Base-by-base conservation (phyloP, 2,113 vertebrate genomes). In the Lagopus muta region DNA sequence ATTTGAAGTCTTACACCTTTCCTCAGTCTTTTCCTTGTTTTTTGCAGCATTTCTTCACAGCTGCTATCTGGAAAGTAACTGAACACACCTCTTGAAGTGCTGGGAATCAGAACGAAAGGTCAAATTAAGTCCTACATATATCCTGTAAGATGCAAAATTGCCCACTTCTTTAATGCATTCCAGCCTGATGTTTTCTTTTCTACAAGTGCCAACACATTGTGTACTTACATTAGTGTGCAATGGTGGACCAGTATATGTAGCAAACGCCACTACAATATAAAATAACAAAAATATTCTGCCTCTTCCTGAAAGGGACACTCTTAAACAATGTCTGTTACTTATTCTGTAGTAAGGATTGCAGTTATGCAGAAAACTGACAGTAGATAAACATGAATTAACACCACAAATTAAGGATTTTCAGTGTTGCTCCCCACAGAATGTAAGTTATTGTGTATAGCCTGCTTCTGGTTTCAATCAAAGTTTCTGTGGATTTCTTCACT, bases 71-170 rank as follows among this genome's bases (percentile, higher is more conserved):
- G 11, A 6, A 18, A 50, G 32, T 52, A 60, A 64, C n/a, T 14
- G 15, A 7, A 11, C 15, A 30, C 15, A 15, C 40, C 6, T 21
- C 6, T 71, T 9, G 2, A 54, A 70, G 8, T 3, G 1, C 47
- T 6, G 9, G 16, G 2, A 71, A 16, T 30, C 1, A 0, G 15
- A 76, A 81, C 1, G 13, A 19, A 9, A 36, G 13, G 11, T 47
- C 11, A 73, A 70, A 50, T 14, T 11, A 47, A 5, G 21, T 57
- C 45, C 47, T 52, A 16, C 0, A 36, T 2, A 24, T 48, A 4
- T 27, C 19, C 60, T 8, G 15, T 21, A 83, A 83, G 80, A 84
- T 7, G 14, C 13, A 75, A 72, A 4, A 64, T 1, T 6, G 2
- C 13, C 40, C 9, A 48, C 21, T 30, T 34, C 43, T 73, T 81